Conservation (phyloP, 2,113 vertebrate species). For the Hippotragus niger region DNA sequence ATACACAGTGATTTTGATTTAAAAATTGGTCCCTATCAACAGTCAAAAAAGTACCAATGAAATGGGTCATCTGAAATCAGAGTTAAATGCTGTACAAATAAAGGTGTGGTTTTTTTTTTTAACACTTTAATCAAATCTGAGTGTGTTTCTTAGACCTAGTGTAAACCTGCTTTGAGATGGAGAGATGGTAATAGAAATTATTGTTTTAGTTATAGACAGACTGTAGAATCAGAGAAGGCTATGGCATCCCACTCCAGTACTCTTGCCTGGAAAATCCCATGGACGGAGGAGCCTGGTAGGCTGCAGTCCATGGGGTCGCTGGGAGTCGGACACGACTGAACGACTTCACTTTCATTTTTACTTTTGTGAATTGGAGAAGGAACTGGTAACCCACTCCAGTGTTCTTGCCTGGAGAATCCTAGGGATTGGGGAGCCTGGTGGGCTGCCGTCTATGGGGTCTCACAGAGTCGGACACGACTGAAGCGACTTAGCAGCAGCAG, state of each 20-base stretch:
- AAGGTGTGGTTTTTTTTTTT: background rate
- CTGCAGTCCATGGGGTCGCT: too few species aligned
- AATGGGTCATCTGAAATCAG: background rate
- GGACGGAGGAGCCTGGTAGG: too few species aligned
- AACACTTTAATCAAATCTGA: background rate
- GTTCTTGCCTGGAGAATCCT: too few species aligned
- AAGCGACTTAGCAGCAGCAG: too few species aligned
- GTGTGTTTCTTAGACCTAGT: background rate
- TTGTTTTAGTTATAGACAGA: background rate
- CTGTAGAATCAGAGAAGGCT: background rate
- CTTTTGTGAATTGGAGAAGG: too few species aligned
- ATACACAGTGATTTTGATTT: background rate
- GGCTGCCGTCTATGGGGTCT: accelerated
- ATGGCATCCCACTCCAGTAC: too few species aligned
- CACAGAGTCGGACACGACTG: too few species aligned
- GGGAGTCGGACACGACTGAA: too few species aligned
- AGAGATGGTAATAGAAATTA: background rate
- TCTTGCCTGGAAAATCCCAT: too few species aligned
- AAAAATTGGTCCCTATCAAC: background rate
- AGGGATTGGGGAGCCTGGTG: too few species aligned
- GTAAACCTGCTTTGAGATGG: background rate
- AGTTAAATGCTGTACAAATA: background rate
- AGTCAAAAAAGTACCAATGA: background rate
- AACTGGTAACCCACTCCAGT: too few species aligned
- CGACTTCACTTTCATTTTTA: too few species aligned